These are phyloP conservation scores for Megamerina dolium DNA, from an alignment of 2,888 invertebrate genomes.

Conservation along the genomic window DNA sequence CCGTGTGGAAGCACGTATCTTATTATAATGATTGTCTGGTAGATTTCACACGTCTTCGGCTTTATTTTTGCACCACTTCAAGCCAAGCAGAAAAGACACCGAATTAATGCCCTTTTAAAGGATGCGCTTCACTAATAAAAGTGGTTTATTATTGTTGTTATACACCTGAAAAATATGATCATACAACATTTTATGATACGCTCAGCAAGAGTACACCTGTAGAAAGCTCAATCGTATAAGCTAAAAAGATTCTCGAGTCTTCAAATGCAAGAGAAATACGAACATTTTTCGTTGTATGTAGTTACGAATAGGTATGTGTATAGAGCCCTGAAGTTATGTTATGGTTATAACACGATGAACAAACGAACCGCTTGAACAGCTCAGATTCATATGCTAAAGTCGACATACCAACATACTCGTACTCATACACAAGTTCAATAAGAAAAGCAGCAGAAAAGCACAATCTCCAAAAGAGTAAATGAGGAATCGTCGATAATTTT, in stretches of 20 bases:
- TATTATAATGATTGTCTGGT: slow-evolving; percentile 10
- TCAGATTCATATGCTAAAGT: slow-evolving; percentile 7
- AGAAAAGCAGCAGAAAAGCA: background rate
- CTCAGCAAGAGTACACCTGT: no score
- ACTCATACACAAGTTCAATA: background rate
- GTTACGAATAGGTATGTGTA: background rate
- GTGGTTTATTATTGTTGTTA: no score
- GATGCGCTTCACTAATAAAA: no score
- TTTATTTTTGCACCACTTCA: slow-evolving; percentile 7
- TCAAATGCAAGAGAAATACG: no score
- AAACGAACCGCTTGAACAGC: slow-evolving; percentile 14
- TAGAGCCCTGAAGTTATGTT: slow-evolving; percentile 13
- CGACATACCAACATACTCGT: background rate
- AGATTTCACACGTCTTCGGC: slow-evolving; percentile 17
- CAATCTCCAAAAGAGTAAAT: background rate
- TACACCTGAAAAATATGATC: no score
- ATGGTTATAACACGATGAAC: slow-evolving; percentile 17
- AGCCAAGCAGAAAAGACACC: slow-evolving; percentile 2
- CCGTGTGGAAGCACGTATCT: slow-evolving; percentile 12
- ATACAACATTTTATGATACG: no score
- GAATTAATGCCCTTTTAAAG: slow-evolving; percentile 3
- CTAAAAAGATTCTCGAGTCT: no score
- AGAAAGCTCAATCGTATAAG: no score
- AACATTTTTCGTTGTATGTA: no score
- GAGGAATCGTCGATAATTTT: slow-evolving; percentile 16